These are phyloP conservation scores for Ferdinandea cuprea DNA, from an alignment of 2,888 invertebrate genomes.

Conservation along the genomic window DNA sequence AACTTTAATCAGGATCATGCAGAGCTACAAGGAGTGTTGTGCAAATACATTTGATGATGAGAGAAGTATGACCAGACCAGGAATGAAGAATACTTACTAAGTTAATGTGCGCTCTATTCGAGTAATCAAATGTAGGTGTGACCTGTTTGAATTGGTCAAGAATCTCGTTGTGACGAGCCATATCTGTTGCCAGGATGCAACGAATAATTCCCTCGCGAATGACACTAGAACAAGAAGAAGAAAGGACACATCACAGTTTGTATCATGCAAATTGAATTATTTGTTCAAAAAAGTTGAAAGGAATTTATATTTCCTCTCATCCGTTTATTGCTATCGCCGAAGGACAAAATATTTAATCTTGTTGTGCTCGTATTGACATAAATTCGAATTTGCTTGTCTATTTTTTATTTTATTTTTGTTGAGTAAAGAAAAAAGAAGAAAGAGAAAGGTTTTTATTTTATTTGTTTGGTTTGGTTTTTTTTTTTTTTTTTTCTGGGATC, in stretches of 20 bases:
- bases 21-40: conserved; percentile 84
- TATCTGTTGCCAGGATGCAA: conserved; percentile 90
- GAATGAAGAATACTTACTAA: conserved; percentile 83
- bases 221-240: conserved; percentile 80
- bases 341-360: conserved; percentile 18
- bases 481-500: too few relatives aligned
- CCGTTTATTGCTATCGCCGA: conserved; percentile 1
- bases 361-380: conserved; percentile 25
- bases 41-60: neutral
- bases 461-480: too few relatives aligned
- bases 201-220: conserved; percentile 91
- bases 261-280: conserved; percentile 13
- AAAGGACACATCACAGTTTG: neutral
- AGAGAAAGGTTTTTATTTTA: too few relatives aligned
- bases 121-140: conserved; percentile 87
- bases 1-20: conserved; percentile 92
- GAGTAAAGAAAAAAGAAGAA: too few relatives aligned
- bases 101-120: conserved; percentile 88
- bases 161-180: conserved; percentile 91
- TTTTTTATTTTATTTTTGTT: too few relatives aligned
- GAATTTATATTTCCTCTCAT: conserved; percentile 2
- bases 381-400: conserved; percentile 34
- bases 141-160: conserved; percentile 88
- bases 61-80: neutral
- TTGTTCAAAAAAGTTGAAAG: conserved; percentile 1